phyloP scores from a whole-genome alignment of 2,113 vertebrate genomes.

The Nibea coibor region DNA sequence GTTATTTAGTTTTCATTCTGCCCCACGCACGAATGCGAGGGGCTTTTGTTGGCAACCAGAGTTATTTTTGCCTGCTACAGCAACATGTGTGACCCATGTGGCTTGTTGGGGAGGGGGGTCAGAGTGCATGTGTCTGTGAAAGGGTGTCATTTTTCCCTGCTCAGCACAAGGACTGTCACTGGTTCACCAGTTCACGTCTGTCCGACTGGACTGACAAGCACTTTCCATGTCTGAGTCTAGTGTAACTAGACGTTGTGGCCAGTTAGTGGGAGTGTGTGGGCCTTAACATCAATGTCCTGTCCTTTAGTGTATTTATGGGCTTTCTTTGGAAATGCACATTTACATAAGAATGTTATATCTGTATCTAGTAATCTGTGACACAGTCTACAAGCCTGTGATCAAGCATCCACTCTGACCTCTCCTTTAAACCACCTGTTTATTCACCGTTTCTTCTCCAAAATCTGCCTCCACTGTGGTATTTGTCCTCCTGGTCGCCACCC shows the following conservation, averaged over 20 bases:
- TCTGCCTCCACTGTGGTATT: not conserved
- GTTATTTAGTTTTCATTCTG: conserved; percentile 22
- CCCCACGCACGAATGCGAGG: not conserved
- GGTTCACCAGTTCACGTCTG: conserved; percentile 19
- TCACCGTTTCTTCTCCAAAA: not conserved
- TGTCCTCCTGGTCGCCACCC: not conserved
- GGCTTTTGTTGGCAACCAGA: conserved; percentile 35
- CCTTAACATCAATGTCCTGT: not conserved
- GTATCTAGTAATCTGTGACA: not conserved
- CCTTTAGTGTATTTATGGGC: not conserved
- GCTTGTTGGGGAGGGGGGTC: conserved; percentile 19
- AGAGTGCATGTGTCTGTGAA: conserved; percentile 35
- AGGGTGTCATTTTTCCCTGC: conserved; percentile 21
- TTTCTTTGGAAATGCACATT: not conserved
- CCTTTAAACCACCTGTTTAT: conserved; percentile 10
- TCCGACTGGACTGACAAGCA: not conserved
- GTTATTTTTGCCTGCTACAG: conserved; percentile 62
- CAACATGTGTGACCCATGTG: conserved; percentile 51
- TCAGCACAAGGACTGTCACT: conserved; percentile 41
- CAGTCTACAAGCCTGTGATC: not conserved
- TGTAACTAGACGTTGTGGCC: not conserved
- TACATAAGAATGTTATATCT: not conserved
- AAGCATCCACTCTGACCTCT: not conserved
- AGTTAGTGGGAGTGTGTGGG: too few species aligned
- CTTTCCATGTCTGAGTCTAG: not conserved